Conservation (phyloP, 2,888 invertebrate genomes). For the Drosophila robusta region DNA sequence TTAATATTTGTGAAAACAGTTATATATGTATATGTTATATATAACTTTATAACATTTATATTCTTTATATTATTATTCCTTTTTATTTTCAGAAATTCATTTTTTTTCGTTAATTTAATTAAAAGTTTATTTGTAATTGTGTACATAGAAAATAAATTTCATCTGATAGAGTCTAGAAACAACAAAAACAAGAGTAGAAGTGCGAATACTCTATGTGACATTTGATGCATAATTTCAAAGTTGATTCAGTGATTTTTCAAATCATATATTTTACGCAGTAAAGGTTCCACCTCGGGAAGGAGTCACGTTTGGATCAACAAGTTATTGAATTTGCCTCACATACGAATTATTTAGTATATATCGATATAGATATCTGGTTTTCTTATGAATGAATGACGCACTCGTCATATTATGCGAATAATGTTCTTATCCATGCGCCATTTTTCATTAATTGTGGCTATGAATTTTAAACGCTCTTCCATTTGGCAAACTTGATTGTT, state of each 20-base stretch:
- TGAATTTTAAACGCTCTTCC: slow-evolving; percentile 93
- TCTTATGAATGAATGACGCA: too few species aligned
- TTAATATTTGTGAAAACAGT: too few species aligned
- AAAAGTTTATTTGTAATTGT: slow-evolving; percentile 73
- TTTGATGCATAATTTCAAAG: slow-evolving; percentile 57
- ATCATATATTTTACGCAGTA: slow-evolving; percentile 97
- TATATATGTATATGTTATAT: too few species aligned
- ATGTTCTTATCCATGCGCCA: too few species aligned
- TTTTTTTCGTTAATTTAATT: slow-evolving; percentile 20
- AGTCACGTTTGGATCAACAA: slow-evolving; percentile 96
- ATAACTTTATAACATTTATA: too few species aligned
- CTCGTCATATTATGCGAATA: too few species aligned
- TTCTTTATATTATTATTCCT: too few species aligned
- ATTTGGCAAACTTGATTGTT: slow-evolving; percentile 92
- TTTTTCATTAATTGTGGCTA: slow-evolving; percentile 86
- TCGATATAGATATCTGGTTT: slow-evolving; percentile 90
- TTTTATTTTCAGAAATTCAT: too few species aligned
- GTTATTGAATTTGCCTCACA: slow-evolving; percentile 94
- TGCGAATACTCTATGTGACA: slow-evolving; percentile 50
- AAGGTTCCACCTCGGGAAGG: slow-evolving; percentile 94
- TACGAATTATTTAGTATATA: slow-evolving; percentile 96
- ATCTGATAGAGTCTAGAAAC: slow-evolving; percentile 56
- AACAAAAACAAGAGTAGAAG: slow-evolving; percentile 64
- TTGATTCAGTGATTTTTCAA: slow-evolving; percentile 88
- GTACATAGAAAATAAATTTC: too few species aligned